Evolutionary conservation across 2,888 invertebrate species (phyloP), one percentile per base, ranked within the genome.

Genomic region (Hydrotaea diabolus): DNA sequence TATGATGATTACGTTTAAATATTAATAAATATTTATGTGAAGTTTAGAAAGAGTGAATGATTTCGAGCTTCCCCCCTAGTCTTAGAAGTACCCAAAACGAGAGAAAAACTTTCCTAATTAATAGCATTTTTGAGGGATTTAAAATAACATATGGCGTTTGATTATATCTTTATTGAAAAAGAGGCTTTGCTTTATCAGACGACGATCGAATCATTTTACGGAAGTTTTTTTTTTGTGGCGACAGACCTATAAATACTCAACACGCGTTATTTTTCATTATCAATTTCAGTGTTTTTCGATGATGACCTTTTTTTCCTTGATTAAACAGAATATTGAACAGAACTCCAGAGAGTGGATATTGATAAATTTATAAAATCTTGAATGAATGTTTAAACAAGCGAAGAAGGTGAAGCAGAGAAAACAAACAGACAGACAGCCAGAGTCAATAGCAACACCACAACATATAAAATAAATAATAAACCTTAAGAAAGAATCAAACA

Each of bases 151-250:
- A 4, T 57, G 19, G n/a, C 2, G 3, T 39, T 39, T 39, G 4
- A 8, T 39, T 49, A 49, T n/a, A 9, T 13, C 43, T 43, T 43
- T 9, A 3, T n/a, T n/a, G n/a, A n/a, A n/a, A n/a, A 49, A 49
- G n/a, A 8, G 7, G 3, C 39, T 8, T 49, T 49, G 15, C 49
- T 59, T 59, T 59, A 59, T 59, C 59, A 55, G 9, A 9, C 31
- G 9, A 9, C 31, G 31, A 64, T 66, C 15, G 15, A 15, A 66
- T 36, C 36, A 17, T 21, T 46, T n/a, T 46, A 23, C 69, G 69
- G 69, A 69, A 69, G 69, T 69, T 69, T 69, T 69, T 69, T 21
- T 43, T 39, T 36, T 39, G n/a, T n/a, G n/a, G n/a, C 31, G 8
- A 13, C 21, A 26, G 31, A 15, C n/a, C 8, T 39, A 66, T 0